Base-by-base conservation (phyloP, 2,888 invertebrate genomes). In the Notodonta ziczac region DNA sequence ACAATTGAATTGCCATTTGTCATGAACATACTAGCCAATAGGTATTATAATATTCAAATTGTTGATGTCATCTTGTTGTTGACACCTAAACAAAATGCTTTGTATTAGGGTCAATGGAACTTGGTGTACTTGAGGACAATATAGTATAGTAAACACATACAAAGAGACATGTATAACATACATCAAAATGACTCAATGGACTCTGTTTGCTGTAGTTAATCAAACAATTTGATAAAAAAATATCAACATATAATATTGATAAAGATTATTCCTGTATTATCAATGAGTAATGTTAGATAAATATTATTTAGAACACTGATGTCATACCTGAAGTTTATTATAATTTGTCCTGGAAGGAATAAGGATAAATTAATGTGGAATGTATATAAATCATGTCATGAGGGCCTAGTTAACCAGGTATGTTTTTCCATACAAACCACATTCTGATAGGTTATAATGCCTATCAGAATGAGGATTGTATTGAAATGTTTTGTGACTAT, bases 321-420 rank as follows among this genome's bases (percentile, higher is more conserved):
- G 72, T 69, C 68, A 69, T 54, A 32, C 12, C 8, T 54, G 53
- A 51, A 4, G 14, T 59, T 71, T 69, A 67, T 67, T 68, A 67
- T 61, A 59, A 48, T 40, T 53, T 32, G 9, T 50, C 16, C 50
- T 50, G 16, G 14, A 50, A 5, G 50, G 50, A 50, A 46, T n/a
- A n/a, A 46, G 46, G 46, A 46, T 50, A 46, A 46, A 50, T 50
- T 10, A 16, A 16, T n/a, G 16, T 16, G 10, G 50, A 50, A 16
- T 16, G 10, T 50, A 9, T 14, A 50, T 8, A 16, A 10, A 4
- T n/a, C 48, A 48, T 2, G n/a, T 6, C 6, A 48, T n/a, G 7
- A 48, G 48, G n/a, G n/a, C n/a, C n/a, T n/a, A n/a, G n/a, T 14
- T 14, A 48, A 48, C n/a, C 8, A 42, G 24, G 24, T 24, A 24